A percentile compares a stretch with the other conserved stretches of the same genome.
Conservation (phyloP, 2,113 vertebrate species). For the Acrocephalus arundinaceus region DNA sequence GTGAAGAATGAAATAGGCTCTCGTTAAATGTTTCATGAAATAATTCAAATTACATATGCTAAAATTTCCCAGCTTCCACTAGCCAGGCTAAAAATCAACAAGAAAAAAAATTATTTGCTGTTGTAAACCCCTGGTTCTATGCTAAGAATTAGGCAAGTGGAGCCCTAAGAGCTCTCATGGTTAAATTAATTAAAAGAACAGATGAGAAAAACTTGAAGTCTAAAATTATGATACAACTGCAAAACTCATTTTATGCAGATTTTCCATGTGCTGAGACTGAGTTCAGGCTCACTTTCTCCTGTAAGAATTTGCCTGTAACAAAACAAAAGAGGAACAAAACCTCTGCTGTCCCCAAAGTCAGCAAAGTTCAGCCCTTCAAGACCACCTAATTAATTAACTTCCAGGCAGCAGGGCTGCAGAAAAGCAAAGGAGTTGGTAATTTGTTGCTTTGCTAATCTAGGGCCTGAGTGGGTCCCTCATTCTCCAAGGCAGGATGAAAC, state of each 20-base stretch:
- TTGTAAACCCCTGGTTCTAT: background rate
- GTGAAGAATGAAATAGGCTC: conserved; percentile 36
- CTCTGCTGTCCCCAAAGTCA: background rate
- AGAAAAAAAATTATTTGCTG: conserved; percentile 11
- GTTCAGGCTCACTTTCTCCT: background rate
- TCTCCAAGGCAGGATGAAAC: background rate
- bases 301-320: background rate
- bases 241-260: background rate
- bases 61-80: background rate
- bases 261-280: background rate
- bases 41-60: conserved; percentile 31
- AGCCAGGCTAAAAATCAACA: background rate
- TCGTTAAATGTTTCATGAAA: conserved; percentile 61
- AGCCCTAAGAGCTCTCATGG: background rate
- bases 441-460: background rate
- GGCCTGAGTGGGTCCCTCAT: background rate
- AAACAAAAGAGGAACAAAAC: background rate
- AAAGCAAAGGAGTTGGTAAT: background rate
- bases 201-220: background rate
- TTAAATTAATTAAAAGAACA: conserved; percentile 8
- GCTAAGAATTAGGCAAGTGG: background rate
- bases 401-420: background rate
- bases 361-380: background rate
- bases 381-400: conserved; percentile 35
- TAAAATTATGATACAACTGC: background rate